Percentiles rank a stretch among this genome's conserved stretches.
Evolutionary conservation across 2,797 vertebrate species (phyloP).

Genomic region (Aselliscus stoliczkanus): DNA sequence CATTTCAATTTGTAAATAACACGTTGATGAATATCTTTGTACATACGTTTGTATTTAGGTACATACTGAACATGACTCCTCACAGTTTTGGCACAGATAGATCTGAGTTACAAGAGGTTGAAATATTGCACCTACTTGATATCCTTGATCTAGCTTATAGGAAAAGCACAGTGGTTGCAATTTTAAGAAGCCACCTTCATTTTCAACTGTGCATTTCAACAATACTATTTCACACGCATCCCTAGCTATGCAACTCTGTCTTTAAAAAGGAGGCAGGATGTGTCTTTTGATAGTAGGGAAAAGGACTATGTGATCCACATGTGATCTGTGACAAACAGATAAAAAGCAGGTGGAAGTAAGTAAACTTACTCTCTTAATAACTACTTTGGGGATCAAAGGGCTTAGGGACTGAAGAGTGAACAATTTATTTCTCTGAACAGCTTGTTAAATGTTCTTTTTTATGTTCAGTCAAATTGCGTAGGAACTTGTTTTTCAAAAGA

Average conservation of each 20-base stretch:
- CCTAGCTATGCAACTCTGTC: neutral
- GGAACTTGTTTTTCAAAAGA: slow-evolving; percentile 38
- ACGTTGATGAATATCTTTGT: neutral
- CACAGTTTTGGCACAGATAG: neutral
- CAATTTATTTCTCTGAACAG: slow-evolving; percentile 34
- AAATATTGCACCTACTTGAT: neutral
- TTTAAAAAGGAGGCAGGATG: neutral
- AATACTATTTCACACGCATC: neutral
- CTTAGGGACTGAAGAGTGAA: neutral
- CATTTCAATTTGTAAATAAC: neutral
- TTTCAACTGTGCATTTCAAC: neutral
- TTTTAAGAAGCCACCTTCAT: slow-evolving; percentile 2
- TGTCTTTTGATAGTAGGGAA: neutral
- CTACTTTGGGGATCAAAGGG: neutral
- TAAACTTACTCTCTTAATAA: neutral
- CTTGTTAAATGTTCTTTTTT: slow-evolving; percentile 53
- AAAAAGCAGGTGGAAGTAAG: neutral
- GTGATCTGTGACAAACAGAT: neutral
- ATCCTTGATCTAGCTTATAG: slow-evolving; percentile 8
- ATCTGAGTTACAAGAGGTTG: neutral
- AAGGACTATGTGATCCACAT: neutral
- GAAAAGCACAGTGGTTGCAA: neutral
- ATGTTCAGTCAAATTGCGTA: neutral
- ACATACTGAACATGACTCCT: neutral
- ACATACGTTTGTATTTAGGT: neutral